Conservation (phyloP, 92 coral and sea anemone genomes). For the Phymanthus crucifer region DNA sequence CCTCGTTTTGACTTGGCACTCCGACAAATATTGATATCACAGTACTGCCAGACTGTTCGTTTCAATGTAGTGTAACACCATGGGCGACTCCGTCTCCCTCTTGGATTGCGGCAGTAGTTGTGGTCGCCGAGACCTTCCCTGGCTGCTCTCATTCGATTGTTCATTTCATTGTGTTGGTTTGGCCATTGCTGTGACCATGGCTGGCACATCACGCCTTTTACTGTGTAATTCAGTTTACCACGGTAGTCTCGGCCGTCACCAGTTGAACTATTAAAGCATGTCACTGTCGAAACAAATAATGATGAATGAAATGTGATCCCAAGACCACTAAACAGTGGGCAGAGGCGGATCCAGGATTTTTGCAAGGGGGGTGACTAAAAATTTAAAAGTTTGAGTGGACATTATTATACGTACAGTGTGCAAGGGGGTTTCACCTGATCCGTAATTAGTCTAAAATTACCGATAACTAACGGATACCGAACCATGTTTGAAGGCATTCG, state of each 20-base stretch:
- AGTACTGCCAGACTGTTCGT: conserved; percentile 85
- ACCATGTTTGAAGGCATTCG: no score
- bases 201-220: conserved; percentile 81
- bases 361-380: no score
- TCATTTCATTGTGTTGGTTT: conserved; percentile 61
- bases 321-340: no score
- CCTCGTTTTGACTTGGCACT: conserved; percentile 43
- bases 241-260: conserved; percentile 78
- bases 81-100: conserved; percentile 78
- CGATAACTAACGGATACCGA: no score
- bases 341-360: no score
- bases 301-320: background rate
- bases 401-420: no score
- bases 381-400: no score
- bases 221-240: conserved; percentile 84
- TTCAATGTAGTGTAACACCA: conserved; percentile 95
- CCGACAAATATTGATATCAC: conserved; percentile 79
- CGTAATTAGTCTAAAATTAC: no score
- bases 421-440: no score
- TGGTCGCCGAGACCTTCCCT: conserved; percentile 77
- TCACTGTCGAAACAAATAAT: conserved; percentile 29
- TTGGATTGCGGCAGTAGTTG: conserved; percentile 91
- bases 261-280: conserved; percentile 61
- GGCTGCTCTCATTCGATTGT: conserved; percentile 32
- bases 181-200: conserved; percentile 97